phyloP scores from a whole-genome alignment of 2,888 invertebrate genomes.

The Byasa hedistus region DNA sequence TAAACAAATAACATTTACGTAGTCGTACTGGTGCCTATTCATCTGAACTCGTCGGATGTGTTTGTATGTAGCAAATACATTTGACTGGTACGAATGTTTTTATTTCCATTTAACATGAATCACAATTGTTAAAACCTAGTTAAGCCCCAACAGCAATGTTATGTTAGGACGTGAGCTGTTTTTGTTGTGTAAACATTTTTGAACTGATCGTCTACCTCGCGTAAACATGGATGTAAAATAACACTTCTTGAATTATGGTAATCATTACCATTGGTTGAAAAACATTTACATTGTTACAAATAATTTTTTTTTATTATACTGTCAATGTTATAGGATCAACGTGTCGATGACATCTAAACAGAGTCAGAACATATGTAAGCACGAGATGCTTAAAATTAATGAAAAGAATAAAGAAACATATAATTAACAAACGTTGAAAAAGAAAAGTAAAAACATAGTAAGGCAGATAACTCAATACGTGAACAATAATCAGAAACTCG shows the following conservation, averaged over 20 bases:
- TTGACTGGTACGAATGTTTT: slow-evolving; percentile 1
- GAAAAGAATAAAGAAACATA: neutral
- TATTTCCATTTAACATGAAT: slow-evolving; percentile 12
- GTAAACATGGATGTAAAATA: slow-evolving; percentile 9
- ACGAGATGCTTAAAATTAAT: too few relatives aligned
- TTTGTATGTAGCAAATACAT: neutral
- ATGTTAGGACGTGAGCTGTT: slow-evolving; percentile 17
- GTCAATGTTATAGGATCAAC: too few relatives aligned
- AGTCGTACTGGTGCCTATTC: neutral
- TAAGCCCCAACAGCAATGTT: slow-evolving; percentile 18
- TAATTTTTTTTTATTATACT: neutral
- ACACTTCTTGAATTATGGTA: neutral
- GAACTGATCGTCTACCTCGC: slow-evolving; percentile 1
- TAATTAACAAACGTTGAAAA: neutral
- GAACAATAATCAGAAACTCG: neutral
- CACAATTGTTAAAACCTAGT: slow-evolving; percentile 14
- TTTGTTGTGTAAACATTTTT: slow-evolving; percentile 13
- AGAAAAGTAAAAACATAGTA: neutral
- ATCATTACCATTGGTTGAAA: neutral
- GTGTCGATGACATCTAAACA: too few relatives aligned
- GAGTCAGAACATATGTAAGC: too few relatives aligned
- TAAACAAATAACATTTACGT: neutral
- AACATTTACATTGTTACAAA: neutral
- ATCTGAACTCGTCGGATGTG: neutral
- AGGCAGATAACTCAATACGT: neutral